Evolutionary conservation across 37 sponge, comb jelly and placozoan species (phyloP).

Genomic region (Haliclona indistincta): DNA sequence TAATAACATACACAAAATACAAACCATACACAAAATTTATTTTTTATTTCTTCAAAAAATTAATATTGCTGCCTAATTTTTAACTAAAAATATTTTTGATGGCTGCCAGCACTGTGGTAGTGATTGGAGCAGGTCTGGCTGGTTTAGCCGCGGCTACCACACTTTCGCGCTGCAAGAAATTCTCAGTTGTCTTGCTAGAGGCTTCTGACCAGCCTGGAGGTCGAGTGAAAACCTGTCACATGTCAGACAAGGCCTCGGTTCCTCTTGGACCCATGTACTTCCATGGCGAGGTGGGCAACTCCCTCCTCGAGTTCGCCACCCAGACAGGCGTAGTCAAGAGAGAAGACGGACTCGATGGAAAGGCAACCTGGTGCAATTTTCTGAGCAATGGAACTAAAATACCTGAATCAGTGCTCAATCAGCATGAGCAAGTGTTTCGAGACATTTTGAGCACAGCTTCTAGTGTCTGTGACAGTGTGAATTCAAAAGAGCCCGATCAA

Average conservation of each 20-base stretch:
- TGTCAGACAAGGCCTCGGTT: neutral
- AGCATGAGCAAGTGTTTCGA: neutral
- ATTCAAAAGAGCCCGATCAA: too few relatives aligned
- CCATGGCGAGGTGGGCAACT: neutral
- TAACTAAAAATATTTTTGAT: too few relatives aligned
- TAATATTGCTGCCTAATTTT: too few relatives aligned
- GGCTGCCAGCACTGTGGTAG: too few relatives aligned
- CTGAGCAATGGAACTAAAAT: neutral
- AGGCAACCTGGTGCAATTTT: too few relatives aligned
- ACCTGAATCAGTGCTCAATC: neutral
- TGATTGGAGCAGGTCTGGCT: neutral
- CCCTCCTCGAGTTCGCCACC: neutral
- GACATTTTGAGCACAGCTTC: neutral
- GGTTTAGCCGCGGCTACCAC: neutral
- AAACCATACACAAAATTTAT: too few relatives aligned
- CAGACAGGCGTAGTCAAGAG: neutral
- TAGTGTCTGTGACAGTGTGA: too few relatives aligned
- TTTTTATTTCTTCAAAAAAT: too few relatives aligned
- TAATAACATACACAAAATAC: too few relatives aligned
- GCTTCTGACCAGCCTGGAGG: neutral
- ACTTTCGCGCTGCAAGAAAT: neutral
- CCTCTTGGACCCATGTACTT: neutral
- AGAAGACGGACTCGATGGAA: neutral
- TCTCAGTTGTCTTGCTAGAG: neutral
- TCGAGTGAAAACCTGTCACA: neutral